phyloP scores from a whole-genome alignment of 92 coral and sea anemone species.

The Pocillopora meandrina region DNA sequence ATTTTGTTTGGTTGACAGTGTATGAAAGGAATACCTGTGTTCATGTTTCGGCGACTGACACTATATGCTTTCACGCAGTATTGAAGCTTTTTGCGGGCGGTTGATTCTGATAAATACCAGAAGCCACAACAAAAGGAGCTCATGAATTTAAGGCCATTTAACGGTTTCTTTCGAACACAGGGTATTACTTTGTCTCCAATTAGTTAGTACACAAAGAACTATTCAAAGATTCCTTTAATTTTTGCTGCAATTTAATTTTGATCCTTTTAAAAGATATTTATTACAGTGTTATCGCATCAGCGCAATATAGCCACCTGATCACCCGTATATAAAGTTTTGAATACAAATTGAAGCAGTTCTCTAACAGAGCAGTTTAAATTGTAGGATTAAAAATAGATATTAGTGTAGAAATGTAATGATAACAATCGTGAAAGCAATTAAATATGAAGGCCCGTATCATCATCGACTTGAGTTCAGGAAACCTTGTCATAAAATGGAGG shows the following conservation, averaged over 20 bases:
- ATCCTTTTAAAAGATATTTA: not conserved
- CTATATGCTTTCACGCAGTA: not conserved
- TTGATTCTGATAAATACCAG: not conserved
- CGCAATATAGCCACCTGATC: not conserved
- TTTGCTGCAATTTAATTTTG: not conserved
- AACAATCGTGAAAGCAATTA: not conserved
- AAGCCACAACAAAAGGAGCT: not conserved
- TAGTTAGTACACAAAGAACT: too few species aligned
- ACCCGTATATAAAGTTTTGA: not conserved
- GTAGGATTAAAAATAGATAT: too few species aligned
- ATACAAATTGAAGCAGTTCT: not conserved
- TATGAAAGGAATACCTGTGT: not conserved
- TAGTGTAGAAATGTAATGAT: not conserved
- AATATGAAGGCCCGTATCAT: not conserved
- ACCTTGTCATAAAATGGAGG: not conserved
- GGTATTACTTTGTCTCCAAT: too few species aligned
- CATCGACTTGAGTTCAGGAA: slow-evolving; percentile 7
- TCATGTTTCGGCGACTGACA: not conserved
- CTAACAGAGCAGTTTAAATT: not conserved
- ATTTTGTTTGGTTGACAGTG: not conserved
- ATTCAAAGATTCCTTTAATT: not conserved
- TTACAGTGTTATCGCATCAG: not conserved
- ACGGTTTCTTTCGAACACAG: too few species aligned
- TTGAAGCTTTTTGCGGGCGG: not conserved
- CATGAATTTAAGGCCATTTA: not conserved